A percentile compares a stretch with the other conserved stretches of the same genome.
Conservation (phyloP, 2,113 vertebrate species). For the Tricholaema leucomelas region DNA sequence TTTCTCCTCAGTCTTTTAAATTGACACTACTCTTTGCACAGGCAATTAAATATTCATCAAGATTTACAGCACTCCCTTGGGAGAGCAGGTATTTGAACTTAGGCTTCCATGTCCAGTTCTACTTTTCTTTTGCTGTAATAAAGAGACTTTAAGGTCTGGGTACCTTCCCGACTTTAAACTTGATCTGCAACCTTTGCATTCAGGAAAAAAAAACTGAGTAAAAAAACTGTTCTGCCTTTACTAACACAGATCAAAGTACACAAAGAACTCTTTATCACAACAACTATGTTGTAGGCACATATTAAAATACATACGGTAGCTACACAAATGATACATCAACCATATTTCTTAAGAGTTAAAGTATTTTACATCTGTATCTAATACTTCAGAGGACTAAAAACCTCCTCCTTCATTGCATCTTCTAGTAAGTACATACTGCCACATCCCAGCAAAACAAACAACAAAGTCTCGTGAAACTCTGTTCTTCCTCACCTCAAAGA, state of each 20-base stretch:
- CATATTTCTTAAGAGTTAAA: neutral
- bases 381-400: neutral
- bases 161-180: neutral
- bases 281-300: neutral
- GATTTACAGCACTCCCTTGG: neutral
- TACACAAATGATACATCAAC: neutral
- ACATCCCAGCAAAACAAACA: neutral
- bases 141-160: neutral
- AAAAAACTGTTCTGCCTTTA: neutral
- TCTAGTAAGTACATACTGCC: neutral
- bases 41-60: constrained; percentile 10
- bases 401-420: neutral
- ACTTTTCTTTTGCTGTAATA: neutral
- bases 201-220: neutral
- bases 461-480: neutral
- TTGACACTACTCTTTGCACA: neutral
- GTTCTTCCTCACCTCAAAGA: neutral
- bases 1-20: neutral
- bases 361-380: neutral
- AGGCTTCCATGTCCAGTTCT: neutral
- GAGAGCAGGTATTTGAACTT: neutral
- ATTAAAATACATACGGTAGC: neutral
- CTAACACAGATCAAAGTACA: neutral
- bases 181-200: neutral
- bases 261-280: neutral